Evolutionary conservation across 2,888 invertebrate genomes (phyloP), one percentile per base, ranked within the genome.

Genomic region (Diaprepes abbreviatus): DNA sequence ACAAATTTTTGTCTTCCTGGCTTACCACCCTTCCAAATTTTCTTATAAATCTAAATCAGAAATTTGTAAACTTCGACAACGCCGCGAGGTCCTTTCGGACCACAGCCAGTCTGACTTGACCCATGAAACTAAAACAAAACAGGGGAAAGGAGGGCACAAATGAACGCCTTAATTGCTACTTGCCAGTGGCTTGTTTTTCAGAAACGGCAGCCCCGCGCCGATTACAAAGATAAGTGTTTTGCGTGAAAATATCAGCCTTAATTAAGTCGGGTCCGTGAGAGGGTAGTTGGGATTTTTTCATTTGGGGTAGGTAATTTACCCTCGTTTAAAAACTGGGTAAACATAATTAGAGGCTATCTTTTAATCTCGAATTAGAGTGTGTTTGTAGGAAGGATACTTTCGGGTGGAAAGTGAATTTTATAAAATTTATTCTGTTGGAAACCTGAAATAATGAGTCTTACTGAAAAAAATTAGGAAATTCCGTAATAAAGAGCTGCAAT

Each of bases 91-190:
- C 59, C 9, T 54, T 52, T 60, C 60, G 59, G 40, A 60, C 59
- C 40, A 38, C 52, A 54, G 54, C 16, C 54, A 24, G 66, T 48
- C 55, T 58, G 52, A 60, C 21, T 54, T 66, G 66, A 60, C 60
- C 66, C 66, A 48, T 48, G 66, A 66, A 66, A 66, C 66, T 58
- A 50, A 64, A 66, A 66, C 66, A 66, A 66, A 58, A 66, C 66
- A 66, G 36, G 66, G 54, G 66, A 60, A 43, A 54, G 60, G 50
- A 57, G 55, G 28, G 67, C 31, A 67, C 45, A 31, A 36, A 55
- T n/a, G 48, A 48, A 54, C 55, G 59, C 45, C 60, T 67, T 67
- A 67, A 67, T 67, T 67, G 67, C 45, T 52, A 54, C 62, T 55
- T 62, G 67, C 67, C 62, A 66, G 43, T 19, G 52, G 55, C 36